Conservation (phyloP, 2,888 invertebrate species). For the Cinara cedri region DNA sequence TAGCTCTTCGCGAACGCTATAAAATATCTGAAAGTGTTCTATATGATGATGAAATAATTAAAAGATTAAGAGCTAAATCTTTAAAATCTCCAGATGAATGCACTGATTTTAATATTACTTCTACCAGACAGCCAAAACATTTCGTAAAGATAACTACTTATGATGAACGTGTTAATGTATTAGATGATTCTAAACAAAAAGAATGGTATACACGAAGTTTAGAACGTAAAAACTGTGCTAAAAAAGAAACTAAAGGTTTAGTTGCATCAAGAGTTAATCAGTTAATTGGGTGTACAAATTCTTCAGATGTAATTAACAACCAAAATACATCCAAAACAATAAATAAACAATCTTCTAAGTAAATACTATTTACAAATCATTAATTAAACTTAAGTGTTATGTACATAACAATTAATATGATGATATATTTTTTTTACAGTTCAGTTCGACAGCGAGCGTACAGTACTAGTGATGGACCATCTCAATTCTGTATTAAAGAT, state of each 20-base stretch:
- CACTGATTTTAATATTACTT: conserved; percentile 51
- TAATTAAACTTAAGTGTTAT: background rate
- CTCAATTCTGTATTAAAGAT: conserved; percentile 78
- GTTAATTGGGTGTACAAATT: conserved; percentile 54
- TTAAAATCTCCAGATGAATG: conserved; percentile 55
- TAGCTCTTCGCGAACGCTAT: conserved; percentile 83
- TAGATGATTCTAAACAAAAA: conserved; percentile 17
- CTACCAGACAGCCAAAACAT: conserved; percentile 34
- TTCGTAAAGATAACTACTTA: conserved; percentile 42
- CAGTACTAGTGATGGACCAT: conserved; percentile 64
- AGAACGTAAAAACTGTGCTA: conserved; percentile 56
- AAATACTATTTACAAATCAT: background rate
- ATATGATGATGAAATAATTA: conserved; percentile 67
- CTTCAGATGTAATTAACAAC: conserved; percentile 23
- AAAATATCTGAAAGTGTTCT: conserved; percentile 70
- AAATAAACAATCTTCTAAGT: conserved; percentile 45
- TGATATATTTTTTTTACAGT: conserved; percentile 55
- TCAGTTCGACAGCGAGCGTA: conserved; percentile 59
- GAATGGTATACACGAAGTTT: conserved; percentile 57
- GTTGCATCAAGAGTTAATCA: conserved; percentile 60
- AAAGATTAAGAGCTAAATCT: conserved; percentile 65
- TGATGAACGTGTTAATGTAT: conserved; percentile 23
- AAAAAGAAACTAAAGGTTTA: conserved; percentile 58
- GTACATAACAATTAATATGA: background rate
- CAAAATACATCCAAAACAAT: conserved; percentile 25